Evolutionary conservation across 2,113 vertebrate species (phyloP), one percentile per base, ranked within the genome.

Genomic region (Tichodroma muraria): DNA sequence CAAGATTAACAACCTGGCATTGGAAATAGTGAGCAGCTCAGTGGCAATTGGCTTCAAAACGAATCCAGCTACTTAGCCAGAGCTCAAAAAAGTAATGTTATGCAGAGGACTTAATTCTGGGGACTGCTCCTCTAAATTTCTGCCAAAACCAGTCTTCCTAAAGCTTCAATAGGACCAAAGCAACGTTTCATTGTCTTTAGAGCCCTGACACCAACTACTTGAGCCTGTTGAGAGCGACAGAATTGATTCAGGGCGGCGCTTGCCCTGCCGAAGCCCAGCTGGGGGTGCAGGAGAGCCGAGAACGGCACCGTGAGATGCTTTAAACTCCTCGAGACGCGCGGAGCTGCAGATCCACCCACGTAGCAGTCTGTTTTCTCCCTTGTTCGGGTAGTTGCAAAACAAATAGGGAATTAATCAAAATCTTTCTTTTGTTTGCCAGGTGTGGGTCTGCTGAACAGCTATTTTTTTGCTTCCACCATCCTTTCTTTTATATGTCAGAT

Each of bases 211-310:
- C 6, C 13, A 16, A n/a, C 6, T 8, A 13, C 8, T 49, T 8
- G 50, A 68, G 25, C 7, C 13, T 5, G 23, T 1, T 18, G 20
- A 1, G 71, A 45, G 66, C 13, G 5, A 6, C 1, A 6, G 65
- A 10, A 14, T 2, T 28, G 13, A n/a, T n/a, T 7, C 56, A 45
- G 64, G 73, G 66, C 1, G 7, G 42, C 13, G 30, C 59, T 77
- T 66, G 75, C 5, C 10, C 27, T 16, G 28, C 15, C 20, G 16
- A 12, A 77, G 60, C 60, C 95, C 96, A 71, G 79, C 37, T 61
- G 96, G 69, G 85, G 96, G 95, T 60, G 93, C 89, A 85, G 80
- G 72, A 85, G 96, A 80, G 64, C 91, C 8, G 54, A 49, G 83
- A n/a, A 89, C 2, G 7, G 45, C 38, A 0, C 50, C 9, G 4